These are phyloP conservation scores for Tachystola acroxantha DNA, from an alignment of 2,888 invertebrate species.

Conservation along the genomic window DNA sequence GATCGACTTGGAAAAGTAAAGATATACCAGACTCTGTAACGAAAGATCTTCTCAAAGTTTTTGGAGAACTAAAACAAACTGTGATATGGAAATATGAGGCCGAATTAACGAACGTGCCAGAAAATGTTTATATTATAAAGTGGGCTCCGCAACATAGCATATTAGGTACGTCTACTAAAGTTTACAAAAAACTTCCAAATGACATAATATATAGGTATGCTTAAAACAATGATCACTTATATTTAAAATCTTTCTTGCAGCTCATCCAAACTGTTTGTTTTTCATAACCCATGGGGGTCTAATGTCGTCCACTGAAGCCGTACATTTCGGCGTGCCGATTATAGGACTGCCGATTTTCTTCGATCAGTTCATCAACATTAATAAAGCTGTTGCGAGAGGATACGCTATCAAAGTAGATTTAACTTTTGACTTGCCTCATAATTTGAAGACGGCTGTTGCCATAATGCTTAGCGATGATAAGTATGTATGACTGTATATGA, in stretches of 20 bases:
- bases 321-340: slow-evolving; percentile 42
- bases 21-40: slow-evolving; percentile 35
- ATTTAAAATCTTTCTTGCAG: slow-evolving; percentile 22
- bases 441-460: slow-evolving; percentile 11
- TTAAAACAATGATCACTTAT: background rate
- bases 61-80: slow-evolving; percentile 43
- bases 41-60: slow-evolving; percentile 33
- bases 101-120: slow-evolving; percentile 34
- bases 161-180: slow-evolving; percentile 30
- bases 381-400: slow-evolving; percentile 28
- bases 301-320: slow-evolving; percentile 38
- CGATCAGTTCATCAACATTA: slow-evolving; percentile 47
- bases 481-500: too few species aligned
- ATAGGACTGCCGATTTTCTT: slow-evolving; percentile 41
- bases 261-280: slow-evolving; percentile 36
- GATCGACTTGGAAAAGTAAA: slow-evolving; percentile 40
- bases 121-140: slow-evolving; percentile 46
- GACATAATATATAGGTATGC: too few species aligned
- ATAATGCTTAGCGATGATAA: slow-evolving; percentile 2
- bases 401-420: slow-evolving; percentile 13
- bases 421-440: slow-evolving; percentile 8
- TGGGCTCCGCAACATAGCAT: slow-evolving; percentile 65
- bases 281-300: slow-evolving; percentile 47
- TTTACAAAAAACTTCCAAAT: too few species aligned
- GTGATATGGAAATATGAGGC: slow-evolving; percentile 60